Evolutionary conservation across 2,888 invertebrate genomes (phyloP).

Genomic region (Torymus aiolomorphi): DNA sequence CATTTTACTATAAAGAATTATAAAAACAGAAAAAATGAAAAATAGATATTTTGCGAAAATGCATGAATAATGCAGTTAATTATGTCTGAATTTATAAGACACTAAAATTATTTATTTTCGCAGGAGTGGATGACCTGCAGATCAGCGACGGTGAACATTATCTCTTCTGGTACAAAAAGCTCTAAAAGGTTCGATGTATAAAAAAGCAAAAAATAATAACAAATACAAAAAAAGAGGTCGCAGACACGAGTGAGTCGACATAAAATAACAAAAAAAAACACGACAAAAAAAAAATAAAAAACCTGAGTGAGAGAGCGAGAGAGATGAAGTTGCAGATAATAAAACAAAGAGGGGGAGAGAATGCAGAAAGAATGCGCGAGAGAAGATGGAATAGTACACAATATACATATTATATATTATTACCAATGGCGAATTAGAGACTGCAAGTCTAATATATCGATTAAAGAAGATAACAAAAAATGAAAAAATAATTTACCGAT

Average conservation of each 20-base stretch:
- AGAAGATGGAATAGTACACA: conserved; percentile 38
- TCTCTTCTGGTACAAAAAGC: conserved; percentile 94
- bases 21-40: too few species aligned
- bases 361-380: too few species aligned
- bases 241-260: conserved; percentile 9
- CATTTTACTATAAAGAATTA: too few species aligned
- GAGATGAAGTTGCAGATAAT: not conserved
- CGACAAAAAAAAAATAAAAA: conserved; percentile 15
- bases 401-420: conserved; percentile 47
- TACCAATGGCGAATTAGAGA: conserved; percentile 55
- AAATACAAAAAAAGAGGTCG: conserved; percentile 31
- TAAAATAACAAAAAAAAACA: conserved; percentile 15
- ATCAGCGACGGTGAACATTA: conserved; percentile 93
- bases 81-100: too few species aligned
- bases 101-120: conserved; percentile 68
- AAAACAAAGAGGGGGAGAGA: too few species aligned
- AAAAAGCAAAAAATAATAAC: conserved; percentile 31
- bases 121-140: conserved; percentile 90
- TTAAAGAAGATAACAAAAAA: conserved; percentile 18
- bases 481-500: conserved; percentile 50
- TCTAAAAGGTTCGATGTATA: conserved; percentile 76
- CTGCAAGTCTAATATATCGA: conserved; percentile 51
- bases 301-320: conserved; percentile 35
- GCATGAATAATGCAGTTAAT: too few species aligned
- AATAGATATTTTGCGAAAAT: too few species aligned